Evolutionary conservation across 1,140 invertebrate species (phyloP), one percentile per base, ranked within the genome.

Genomic region (Zeugodacus cucurbitae): DNA sequence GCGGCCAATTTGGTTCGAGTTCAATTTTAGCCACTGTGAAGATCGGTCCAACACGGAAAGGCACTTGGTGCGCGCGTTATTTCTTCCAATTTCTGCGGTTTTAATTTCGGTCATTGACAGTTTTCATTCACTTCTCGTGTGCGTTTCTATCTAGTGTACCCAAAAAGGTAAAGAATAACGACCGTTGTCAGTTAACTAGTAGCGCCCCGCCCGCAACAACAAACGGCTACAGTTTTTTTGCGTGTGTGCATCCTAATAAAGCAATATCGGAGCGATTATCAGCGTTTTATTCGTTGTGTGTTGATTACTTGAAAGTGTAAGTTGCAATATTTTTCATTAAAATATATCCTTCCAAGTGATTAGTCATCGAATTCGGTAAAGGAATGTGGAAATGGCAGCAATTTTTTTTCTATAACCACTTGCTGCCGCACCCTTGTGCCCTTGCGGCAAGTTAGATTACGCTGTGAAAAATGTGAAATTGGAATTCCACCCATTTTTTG

Each of bases 401-500:
- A n/a, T n/a, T 22, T 48, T 70, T 82, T 78, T 82, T 54, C 74
- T 54, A 44, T 48, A 48, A 22, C 20, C 74, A 82, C n/a, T 82
- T 48, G 22, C 41, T 82, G 74, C 41, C 74, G 41, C 74, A 82
- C 74, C 74, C 74, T 82, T 29, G 74, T 54, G 74, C 74, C 41
- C 41, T 82, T n/a, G 74, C 41, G 11, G 20, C n/a, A 22, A 37
- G 74, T 7, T 26, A 26, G 41, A n/a, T 48, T n/a, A 7, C 41
- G n/a, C 37, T 48, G 74, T 82, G 74, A 82, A 82, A 54, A 82
- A 82, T 82, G 74, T 82, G n/a, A 82, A 82, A 82, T 82, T 82
- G 74, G 37, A 82, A 82, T 82, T 82, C 41, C 74, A 82, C 74
- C 74, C 74, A 82, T 82, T 41, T 44, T 74, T 74, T 74, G 17